Conservation (phyloP, 92 coral and sea anemone genomes). For the Epizoanthus stellaris region DNA sequence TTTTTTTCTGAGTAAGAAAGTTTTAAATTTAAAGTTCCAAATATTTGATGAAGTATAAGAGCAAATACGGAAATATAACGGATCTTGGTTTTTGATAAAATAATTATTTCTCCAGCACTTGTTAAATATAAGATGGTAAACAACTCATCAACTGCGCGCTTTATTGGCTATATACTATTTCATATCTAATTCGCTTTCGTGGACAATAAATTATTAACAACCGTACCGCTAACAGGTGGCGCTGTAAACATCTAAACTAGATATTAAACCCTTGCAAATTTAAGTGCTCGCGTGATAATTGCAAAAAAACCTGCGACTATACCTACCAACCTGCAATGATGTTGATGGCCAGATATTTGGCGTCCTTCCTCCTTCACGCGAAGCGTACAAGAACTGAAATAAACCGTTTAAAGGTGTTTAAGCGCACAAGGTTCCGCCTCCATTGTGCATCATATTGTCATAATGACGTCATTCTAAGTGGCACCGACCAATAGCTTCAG, state of each 20-base stretch:
- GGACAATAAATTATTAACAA: too few species aligned
- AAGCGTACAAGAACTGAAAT: background rate
- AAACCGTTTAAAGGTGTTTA: background rate
- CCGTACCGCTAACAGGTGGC: too few species aligned
- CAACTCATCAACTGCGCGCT: too few species aligned
- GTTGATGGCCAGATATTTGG: background rate
- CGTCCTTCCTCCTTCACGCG: background rate
- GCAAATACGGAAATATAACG: too few species aligned
- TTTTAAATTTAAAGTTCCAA: too few species aligned
- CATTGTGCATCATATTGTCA: background rate
- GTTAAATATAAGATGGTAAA: too few species aligned
- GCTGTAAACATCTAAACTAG: background rate
- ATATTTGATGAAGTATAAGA: too few species aligned
- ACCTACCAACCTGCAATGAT: background rate
- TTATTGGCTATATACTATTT: too few species aligned
- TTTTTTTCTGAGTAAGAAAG: too few species aligned
- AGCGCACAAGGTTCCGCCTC: background rate
- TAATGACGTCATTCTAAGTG: conserved; percentile 3
- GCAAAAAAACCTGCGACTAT: background rate
- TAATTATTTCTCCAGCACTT: too few species aligned
- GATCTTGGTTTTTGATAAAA: too few species aligned
- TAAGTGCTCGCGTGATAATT: background rate
- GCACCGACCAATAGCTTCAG: background rate
- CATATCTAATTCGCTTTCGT: too few species aligned
- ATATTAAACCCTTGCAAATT: background rate